A percentile compares a stretch with the other conserved stretches of the same genome.
phyloP scores from a whole-genome alignment of 2,888 invertebrate genomes.

The Volucella inanis region DNA sequence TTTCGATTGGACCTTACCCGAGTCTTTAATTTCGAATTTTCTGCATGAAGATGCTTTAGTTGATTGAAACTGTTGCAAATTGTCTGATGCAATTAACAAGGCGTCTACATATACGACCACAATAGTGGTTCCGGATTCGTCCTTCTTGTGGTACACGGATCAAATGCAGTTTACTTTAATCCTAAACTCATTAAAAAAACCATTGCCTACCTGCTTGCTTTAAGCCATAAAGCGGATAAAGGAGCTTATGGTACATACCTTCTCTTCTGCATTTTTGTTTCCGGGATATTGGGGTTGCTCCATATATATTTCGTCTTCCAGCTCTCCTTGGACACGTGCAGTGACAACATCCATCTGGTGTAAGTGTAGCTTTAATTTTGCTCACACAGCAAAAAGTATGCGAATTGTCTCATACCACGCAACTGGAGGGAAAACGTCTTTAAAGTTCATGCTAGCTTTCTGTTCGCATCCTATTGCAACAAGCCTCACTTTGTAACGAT shows the following conservation, averaged over 20 bases:
- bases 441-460: slow-evolving; percentile 70
- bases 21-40: slow-evolving; percentile 16
- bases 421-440: slow-evolving; percentile 74
- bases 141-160: slow-evolving; percentile 5
- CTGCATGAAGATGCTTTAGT: not conserved
- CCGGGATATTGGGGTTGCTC: slow-evolving; percentile 67
- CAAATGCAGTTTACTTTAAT: slow-evolving; percentile 3
- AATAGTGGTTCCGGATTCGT: not conserved
- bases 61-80: not conserved
- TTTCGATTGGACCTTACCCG: no score
- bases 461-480: slow-evolving; percentile 70
- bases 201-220: slow-evolving; percentile 67
- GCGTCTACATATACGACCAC: not conserved
- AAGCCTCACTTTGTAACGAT: slow-evolving; percentile 63
- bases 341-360: slow-evolving; percentile 75
- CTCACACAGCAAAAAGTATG: no score
- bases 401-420: slow-evolving; percentile 68
- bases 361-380: no score
- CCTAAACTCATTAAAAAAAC: slow-evolving; percentile 2
- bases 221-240: slow-evolving; percentile 70
- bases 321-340: slow-evolving; percentile 30
- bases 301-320: slow-evolving; percentile 58
- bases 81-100: slow-evolving; percentile 11
- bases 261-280: slow-evolving; percentile 21
- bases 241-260: slow-evolving; percentile 65